Evolutionary conservation across 1,140 invertebrate species (phyloP).

Genomic region (Tachypleus tridentatus): DNA sequence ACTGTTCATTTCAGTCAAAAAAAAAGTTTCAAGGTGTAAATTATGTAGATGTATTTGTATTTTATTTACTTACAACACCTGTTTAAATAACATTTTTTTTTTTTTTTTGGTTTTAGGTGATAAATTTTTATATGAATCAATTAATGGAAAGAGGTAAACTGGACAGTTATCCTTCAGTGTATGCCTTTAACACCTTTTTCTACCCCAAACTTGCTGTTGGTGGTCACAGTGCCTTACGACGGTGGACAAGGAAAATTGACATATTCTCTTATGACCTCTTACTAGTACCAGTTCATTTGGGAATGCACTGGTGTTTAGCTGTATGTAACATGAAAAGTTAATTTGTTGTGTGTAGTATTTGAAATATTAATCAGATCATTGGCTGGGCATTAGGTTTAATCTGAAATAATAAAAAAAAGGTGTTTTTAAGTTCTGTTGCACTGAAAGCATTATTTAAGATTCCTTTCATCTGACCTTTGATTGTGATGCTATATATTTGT

Average conservation of each 20-base stretch:
- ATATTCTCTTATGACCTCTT: conserved; percentile 72
- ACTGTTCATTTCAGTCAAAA: neutral
- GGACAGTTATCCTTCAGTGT: conserved; percentile 52
- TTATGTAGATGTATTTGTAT: conserved; percentile 7
- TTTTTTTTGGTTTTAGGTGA: conserved; percentile 11
- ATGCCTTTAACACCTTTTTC: conserved; percentile 93
- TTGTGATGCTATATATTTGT: no score
- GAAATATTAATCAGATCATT: no score
- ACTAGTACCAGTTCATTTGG: conserved; percentile 82
- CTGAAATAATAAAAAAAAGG: no score
- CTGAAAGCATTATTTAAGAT: no score
- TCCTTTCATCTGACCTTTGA: no score
- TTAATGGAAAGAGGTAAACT: conserved; percentile 53
- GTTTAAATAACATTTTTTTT: conserved; percentile 1
- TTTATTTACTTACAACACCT: conserved; percentile 3
- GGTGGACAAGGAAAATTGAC: conserved; percentile 85
- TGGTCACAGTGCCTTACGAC: conserved; percentile 56
- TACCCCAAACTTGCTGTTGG: conserved; percentile 66
- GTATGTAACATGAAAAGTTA: conserved; percentile 27
- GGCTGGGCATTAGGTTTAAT: no score
- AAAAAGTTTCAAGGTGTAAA: neutral
- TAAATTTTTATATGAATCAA: conserved; percentile 79
- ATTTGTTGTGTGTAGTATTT: neutral
- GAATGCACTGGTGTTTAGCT: conserved; percentile 92
- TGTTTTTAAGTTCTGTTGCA: no score